Conservation (phyloP, 1,140 invertebrate genomes). For the Druon quercuslanigerum region DNA sequence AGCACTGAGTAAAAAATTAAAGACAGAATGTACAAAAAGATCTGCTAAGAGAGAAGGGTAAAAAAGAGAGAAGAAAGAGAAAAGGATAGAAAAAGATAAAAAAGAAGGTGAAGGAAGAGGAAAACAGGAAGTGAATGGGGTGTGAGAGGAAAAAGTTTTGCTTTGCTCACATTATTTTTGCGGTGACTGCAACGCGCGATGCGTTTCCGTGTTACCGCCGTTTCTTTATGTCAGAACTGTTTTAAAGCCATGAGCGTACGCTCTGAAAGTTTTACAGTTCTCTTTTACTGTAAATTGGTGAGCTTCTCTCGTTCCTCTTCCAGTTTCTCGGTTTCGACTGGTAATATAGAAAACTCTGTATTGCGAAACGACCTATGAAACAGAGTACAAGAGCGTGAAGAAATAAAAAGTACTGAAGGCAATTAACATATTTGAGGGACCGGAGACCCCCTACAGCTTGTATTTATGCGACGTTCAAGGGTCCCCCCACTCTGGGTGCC, state of each 20-base stretch:
- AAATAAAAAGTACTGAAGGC: slow-evolving; percentile 29
- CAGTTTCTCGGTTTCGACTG: neutral
- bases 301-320: slow-evolving; percentile 29
- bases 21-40: neutral
- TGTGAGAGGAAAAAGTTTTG: slow-evolving; percentile 46
- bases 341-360: neutral
- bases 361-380: slow-evolving; percentile 10
- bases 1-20: slow-evolving; percentile 16
- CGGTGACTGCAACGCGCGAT: slow-evolving; percentile 35
- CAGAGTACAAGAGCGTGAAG: slow-evolving; percentile 23
- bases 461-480: no score
- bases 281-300: slow-evolving; percentile 58
- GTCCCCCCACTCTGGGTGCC: no score
- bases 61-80: slow-evolving; percentile 12
- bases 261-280: slow-evolving; percentile 36
- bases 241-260: slow-evolving; percentile 42
- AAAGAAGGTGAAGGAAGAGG: slow-evolving; percentile 33
- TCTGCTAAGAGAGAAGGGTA: neutral
- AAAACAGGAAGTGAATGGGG: slow-evolving; percentile 1
- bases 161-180: slow-evolving; percentile 51
- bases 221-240: slow-evolving; percentile 49
- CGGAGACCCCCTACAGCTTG: no score
- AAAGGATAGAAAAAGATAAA: slow-evolving; percentile 1
- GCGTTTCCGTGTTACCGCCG: slow-evolving; percentile 46
- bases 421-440: neutral